Evolutionary conservation across 1,140 invertebrate species (phyloP), one percentile per base, ranked within the genome.

Genomic region (Carposina sasakii): DNA sequence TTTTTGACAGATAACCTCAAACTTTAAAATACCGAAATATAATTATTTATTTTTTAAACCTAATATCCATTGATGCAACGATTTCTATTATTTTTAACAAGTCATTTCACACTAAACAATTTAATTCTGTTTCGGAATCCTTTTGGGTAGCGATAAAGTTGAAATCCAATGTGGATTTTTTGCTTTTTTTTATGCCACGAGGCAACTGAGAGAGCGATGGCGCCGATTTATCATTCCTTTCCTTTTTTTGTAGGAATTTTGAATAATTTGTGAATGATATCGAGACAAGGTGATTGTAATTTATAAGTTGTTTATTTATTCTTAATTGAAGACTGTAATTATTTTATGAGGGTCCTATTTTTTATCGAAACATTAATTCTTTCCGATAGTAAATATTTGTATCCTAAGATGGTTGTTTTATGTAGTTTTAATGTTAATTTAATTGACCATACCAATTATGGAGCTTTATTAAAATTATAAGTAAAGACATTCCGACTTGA

Each of bases 271-370:
- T 71, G 64, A 75, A 74, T 67, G 59, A 47, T 49, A 54, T 52
- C 52, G 56, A 39, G 48, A 57, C 49, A 54, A 60, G 39, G 51
- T 43, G 40, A 43, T 51, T 54, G 67, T 67, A 58, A 71, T 71
- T 70, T 71, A 71, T 72, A 69, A 57, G 50, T 52, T 56, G 42
- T 62, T 54, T 62, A 52, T 59, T 61, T 47, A 30, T 41, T n/a
- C n/a, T 71, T 73, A 77, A 77, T 77, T 77, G 75, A 76, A 13
- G 15, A 33, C 13, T n/a, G n/a, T n/a, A n/a, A n/a, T n/a, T n/a
- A n/a, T n/a, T n/a, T n/a, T n/a, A n/a, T n/a, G n/a, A n/a, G n/a
- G n/a, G n/a, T n/a, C n/a, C n/a, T n/a, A n/a, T n/a, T n/a, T n/a
- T n/a, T n/a, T n/a, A n/a, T n/a, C n/a, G n/a, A n/a, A n/a, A n/a